Conservation (phyloP, 2,113 vertebrate genomes). For the Myotis lucifugus region DNA sequence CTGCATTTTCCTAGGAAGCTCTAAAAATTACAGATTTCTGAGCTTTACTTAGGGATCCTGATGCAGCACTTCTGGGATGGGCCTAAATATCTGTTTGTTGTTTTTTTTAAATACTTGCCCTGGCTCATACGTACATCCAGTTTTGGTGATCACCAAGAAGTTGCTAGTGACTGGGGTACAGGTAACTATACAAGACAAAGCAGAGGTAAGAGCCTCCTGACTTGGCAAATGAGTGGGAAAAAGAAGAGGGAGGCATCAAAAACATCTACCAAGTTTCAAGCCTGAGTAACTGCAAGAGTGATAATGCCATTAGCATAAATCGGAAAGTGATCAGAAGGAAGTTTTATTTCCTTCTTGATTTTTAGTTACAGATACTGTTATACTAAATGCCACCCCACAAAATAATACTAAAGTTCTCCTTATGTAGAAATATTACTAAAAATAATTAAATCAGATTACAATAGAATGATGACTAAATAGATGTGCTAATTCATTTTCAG, state of each 20-base stretch:
- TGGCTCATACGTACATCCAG: background rate
- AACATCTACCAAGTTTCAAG: background rate
- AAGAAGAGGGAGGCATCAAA: background rate
- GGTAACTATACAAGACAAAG: background rate
- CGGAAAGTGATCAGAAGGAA: background rate
- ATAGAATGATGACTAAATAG: background rate
- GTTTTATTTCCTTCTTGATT: background rate
- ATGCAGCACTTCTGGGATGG: background rate
- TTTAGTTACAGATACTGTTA: background rate
- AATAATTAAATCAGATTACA: background rate
- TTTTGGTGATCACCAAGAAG: background rate
- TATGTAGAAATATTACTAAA: background rate
- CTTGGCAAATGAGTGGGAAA: background rate
- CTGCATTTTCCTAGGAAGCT: background rate
- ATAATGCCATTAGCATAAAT: background rate
- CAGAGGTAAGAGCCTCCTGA: background rate
- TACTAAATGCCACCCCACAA: background rate
- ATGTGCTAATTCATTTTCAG: background rate
- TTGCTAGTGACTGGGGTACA: background rate
- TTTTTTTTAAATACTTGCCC: background rate
- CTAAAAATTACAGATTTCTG: background rate
- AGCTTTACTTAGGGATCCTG: background rate
- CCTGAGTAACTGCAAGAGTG: background rate
- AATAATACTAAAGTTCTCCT: background rate
- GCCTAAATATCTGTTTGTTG: background rate